These are phyloP conservation scores for Daphoenositta chrysoptera DNA, from an alignment of 2,113 vertebrate genomes.

Conservation along the genomic window DNA sequence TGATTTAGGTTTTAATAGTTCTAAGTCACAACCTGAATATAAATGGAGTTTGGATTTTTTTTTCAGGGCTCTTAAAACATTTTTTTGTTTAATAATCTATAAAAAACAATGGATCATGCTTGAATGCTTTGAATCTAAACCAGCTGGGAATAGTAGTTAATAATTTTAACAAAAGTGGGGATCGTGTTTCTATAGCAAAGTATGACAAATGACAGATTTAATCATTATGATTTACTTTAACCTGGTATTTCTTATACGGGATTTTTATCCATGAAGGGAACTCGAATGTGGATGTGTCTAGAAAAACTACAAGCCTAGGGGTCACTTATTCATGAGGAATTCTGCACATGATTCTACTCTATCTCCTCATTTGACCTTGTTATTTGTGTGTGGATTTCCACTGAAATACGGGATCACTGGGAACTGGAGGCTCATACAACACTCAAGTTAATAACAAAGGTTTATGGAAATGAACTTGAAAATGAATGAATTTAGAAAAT, in stretches of 20 bases:
- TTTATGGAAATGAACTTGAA: neutral
- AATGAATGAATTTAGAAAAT: neutral
- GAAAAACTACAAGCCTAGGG: neutral
- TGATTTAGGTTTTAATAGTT: neutral
- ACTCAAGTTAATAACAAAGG: neutral
- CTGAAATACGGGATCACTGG: neutral
- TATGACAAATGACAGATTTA: neutral
- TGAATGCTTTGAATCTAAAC: neutral
- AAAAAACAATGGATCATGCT: neutral
- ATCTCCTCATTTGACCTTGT: neutral
- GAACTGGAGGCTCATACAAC: neutral
- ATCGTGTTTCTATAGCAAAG: neutral
- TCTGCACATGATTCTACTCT: neutral
- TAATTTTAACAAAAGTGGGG: neutral
- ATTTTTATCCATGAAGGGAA: neutral
- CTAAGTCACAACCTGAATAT: neutral
- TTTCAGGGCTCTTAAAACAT: neutral
- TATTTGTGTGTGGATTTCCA: neutral
- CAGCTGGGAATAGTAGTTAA: neutral
- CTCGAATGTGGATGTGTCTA: neutral
- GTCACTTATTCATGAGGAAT: neutral
- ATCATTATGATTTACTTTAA: neutral
- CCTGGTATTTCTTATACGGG: rapidly evolving
- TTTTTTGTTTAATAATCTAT: neutral
- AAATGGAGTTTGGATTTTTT: neutral